Base-by-base conservation (phyloP, 2,113 vertebrate genomes). In the Leuciscus idus region DNA sequence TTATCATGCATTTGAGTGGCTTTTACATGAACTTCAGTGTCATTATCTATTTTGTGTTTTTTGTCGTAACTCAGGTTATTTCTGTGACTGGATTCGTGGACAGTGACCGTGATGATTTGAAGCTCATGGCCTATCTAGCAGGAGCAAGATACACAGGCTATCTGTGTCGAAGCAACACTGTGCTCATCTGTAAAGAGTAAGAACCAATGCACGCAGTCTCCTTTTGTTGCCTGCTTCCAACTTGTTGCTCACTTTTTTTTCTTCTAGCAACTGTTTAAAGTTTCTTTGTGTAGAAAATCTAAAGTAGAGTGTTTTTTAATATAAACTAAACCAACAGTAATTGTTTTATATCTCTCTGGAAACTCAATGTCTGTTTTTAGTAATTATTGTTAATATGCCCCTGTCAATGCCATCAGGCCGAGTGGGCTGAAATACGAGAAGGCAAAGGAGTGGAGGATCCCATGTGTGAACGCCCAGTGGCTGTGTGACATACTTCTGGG, bases 101-200 rank as follows among this genome's bases (percentile, higher is more conserved):
- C 8, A 96, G 95, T 15, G 98, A 99, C 93, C 94, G 98, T 89
- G 97, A 98, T 75, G 98, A 99, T 91, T 93, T 99, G 81, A 99
- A 99, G 91, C 88, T 99, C 52, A 99, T 99, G 98, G 96, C 97
- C 0, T 97, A 97, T 90, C 91, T 99, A 87, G 95, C 97, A 5
- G 98, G 98, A 4, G 96, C 97, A 90, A 96, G 97, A 28, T 99
- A 99, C 89, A 99, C 98, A 0, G 98, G 98, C 39, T 99, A 99
- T 82, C 92, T 99, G 55, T 99, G 98, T 84, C 97, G 97, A 78
- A 98, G 97, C 90, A 99, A 99, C 92, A 99, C 97, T 0, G 96
- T 99, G 43, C 98, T 99, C 94, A 96, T 99, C 94, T 99, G 98
- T 81, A 99, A 97, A 95, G 97, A 98, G 98, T 98, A 94, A 96